Evolutionary conservation across 2,113 vertebrate genomes (phyloP), one percentile per base, ranked within the genome.

Genomic region (Chionomys nivalis): DNA sequence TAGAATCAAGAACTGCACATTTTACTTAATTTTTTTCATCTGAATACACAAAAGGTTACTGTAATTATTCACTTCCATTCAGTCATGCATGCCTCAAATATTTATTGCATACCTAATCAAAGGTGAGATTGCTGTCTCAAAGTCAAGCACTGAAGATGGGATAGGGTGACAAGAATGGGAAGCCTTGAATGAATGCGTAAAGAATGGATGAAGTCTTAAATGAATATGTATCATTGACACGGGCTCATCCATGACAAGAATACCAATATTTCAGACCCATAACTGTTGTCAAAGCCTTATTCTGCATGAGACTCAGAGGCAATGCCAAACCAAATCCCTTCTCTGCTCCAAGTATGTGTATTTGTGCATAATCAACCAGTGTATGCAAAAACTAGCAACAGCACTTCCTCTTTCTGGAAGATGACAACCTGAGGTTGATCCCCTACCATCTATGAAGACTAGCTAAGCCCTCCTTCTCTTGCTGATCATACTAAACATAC

Each of bases 31-130:
- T 94, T 92, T 75, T 89, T 94, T 92, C 72, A 94, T 70, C 81
- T 66, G 12, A 94, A 93, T 93, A 94, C 92, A 95, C 85, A 95
- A 97, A 91, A 93, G 90, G 92, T 81, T 95, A 97, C 92, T 94
- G 88, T 97, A 81, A 66, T n/a, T 31, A 55, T 55, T 79, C 33
- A 79, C 31, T 36, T 19, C 81, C 88, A 96, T 92, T 93, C 42
- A 88, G 28, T 90, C 76, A 81, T 52, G 47, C 55, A 75, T 87
- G 77, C 92, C 63, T 87, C 70, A 89, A 90, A 86, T 28, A 66
- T 77, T 94, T 93, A 93, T 81, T 79, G 76, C 87, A 68, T 1
- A 0, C 72, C 65, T 52, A 85, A 86, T 88, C n/a, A 81, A 58
- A 94, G 49, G 42, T 87, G 16, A 87, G 76, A 76, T 42, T 58